Evolutionary conservation across 2,797 vertebrate species (phyloP), one percentile per base, ranked within the genome.

Genomic region (Borostomias antarcticus): DNA sequence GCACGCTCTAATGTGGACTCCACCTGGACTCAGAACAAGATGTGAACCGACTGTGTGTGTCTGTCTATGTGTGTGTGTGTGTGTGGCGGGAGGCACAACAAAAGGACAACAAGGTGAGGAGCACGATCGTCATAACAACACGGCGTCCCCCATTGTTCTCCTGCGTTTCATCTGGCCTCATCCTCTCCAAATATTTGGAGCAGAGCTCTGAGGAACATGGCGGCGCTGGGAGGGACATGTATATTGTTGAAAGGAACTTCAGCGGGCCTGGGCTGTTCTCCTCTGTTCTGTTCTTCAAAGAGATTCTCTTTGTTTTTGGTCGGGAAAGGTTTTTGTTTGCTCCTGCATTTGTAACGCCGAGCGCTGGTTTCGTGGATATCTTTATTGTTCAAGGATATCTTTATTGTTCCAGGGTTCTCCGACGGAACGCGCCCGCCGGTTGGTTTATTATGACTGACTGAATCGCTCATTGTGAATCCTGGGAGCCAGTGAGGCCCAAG

Each of bases 201-300:
- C 87, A 91, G 86, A 78, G 65, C 84, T 91, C 86, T 77, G 89
- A 91, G 92, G 90, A 91, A 91, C 91, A 91, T 87, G 65, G 79
- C 86, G 88, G 90, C 86, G 85, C 86, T 85, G 89, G 91, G 87
- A 93, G 86, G 90, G 88, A 78, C 89, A 71, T 93, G 92, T 92
- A 92, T 93, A 92, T 93, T 93, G 89, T 93, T 92, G 85, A 90
- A 93, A 91, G 92, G 92, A 92, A 93, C 92, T 88, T 72, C 25
- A 85, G 86, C 88, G 85, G 87, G 70, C 79, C 47, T 84, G 88
- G 84, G 82, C 89, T 82, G 5, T 86, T 84, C 79, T 28, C 53
- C 77, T n/a, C n/a, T n/a, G n/a, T n/a, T n/a, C n/a, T n/a, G n/a
- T n/a, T n/a, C n/a, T n/a, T 92, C 91, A 92, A 92, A 93, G 90